A percentile compares a stretch with the other conserved stretches of the same genome.
These are phyloP conservation scores for Drosophila borealis DNA, from an alignment of 2,888 invertebrate genomes.

Conservation along the genomic window DNA sequence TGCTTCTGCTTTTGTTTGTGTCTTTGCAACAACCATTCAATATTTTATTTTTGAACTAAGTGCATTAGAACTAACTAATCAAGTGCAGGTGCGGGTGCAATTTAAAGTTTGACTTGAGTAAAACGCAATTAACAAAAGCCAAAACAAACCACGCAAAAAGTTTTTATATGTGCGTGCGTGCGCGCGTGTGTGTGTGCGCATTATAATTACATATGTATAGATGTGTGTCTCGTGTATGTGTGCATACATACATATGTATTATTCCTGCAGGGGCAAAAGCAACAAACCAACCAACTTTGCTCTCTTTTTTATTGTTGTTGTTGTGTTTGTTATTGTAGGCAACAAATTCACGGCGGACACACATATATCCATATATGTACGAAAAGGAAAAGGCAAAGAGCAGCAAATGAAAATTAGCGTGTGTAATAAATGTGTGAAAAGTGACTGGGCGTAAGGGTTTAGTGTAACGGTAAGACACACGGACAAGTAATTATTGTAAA, in stretches of 20 bases:
- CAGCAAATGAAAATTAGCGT: conserved; percentile 57
- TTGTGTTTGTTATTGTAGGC: conserved; percentile 70
- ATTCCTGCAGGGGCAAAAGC: conserved; percentile 66
- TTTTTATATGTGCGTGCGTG: conserved; percentile 42
- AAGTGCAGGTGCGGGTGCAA: conserved; percentile 20
- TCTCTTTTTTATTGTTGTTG: conserved; percentile 45
- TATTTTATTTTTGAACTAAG: conserved; percentile 55
- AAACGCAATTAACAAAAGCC: conserved; percentile 40
- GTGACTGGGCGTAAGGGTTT: conserved; percentile 47
- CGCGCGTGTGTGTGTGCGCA: conserved; percentile 49
- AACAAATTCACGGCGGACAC: conserved; percentile 43
- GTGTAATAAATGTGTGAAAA: conserved; percentile 45
- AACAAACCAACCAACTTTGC: conserved; percentile 70
- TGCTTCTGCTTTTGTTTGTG: conserved; percentile 77
- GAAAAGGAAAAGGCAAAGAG: conserved; percentile 56
- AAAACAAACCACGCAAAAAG: conserved; percentile 56
- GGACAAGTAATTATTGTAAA: conserved; percentile 39
- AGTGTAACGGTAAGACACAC: conserved; percentile 35
- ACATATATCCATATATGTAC: conserved; percentile 18
- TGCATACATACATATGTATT: conserved; percentile 42
- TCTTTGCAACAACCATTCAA: conserved; percentile 74
- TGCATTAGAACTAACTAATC: conserved; percentile 32
- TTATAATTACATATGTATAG: conserved; percentile 50
- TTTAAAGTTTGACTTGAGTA: conserved; percentile 18
- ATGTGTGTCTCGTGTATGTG: conserved; percentile 12